Evolutionary conservation across 2,888 invertebrate species (phyloP).

Genomic region (Nomada ferruginata): DNA sequence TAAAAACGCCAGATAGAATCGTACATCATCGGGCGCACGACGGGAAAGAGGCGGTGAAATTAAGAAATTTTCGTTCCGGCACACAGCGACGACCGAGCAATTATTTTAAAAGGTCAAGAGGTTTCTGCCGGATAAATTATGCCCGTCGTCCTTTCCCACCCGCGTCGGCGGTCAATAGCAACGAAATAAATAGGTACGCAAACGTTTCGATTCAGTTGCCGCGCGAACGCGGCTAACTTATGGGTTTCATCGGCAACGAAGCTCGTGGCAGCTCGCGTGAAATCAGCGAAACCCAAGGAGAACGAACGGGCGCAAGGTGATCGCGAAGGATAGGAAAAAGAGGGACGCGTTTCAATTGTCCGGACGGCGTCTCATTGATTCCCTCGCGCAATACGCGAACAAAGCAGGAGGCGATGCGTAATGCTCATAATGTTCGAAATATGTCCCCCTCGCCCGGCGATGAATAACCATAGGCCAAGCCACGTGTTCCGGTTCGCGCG

Average conservation of each 20-base stretch:
- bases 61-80: constrained; percentile 66
- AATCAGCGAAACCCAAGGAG: constrained; percentile 3
- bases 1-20: constrained; percentile 50
- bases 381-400: not conserved
- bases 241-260: not conserved
- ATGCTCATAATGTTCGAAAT: too few relatives aligned
- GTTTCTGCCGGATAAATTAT: constrained; percentile 67
- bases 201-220: constrained; percentile 56
- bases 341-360: not conserved
- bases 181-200: constrained; percentile 56
- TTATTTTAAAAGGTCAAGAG: constrained; percentile 70
- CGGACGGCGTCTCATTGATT: not conserved
- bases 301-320: not conserved
- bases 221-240: constrained; percentile 35
- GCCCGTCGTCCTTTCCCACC: constrained; percentile 60
- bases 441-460: too few relatives aligned
- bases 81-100: constrained; percentile 54
- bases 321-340: not conserved
- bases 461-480: not conserved
- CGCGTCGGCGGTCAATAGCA: constrained; percentile 62
- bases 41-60: constrained; percentile 59
- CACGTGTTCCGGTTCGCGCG: constrained; percentile 11
- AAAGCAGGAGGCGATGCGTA: too few relatives aligned
- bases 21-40: constrained; percentile 54
- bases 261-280: constrained; percentile 14